A percentile compares a stretch with the other conserved stretches of the same genome.
These are phyloP conservation scores for Steinernema khuongi DNA, from an alignment of 1,140 invertebrate genomes.

Conservation along the genomic window DNA sequence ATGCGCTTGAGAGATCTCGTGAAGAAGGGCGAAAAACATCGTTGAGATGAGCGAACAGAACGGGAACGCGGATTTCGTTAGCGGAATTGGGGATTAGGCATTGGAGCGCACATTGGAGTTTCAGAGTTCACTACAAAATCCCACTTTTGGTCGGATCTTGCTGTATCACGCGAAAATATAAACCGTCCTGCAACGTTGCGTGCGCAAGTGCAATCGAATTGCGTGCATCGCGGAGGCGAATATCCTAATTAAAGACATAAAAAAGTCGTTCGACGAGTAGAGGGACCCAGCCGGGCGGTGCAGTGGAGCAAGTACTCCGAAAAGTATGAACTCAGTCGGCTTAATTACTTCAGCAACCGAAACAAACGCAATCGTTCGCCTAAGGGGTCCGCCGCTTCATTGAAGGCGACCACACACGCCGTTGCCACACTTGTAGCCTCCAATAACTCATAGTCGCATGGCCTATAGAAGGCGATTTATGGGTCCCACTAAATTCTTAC, in stretches of 20 bases:
- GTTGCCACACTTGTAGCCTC: too few species aligned
- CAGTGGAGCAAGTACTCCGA: not conserved
- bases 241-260: conserved; percentile 16
- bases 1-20: conserved; percentile 4
- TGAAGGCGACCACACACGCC: too few species aligned
- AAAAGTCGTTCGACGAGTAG: not conserved
- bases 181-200: not conserved
- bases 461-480: not conserved
- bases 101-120: too few species aligned
- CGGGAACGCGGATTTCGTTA: too few species aligned
- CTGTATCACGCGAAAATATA: not conserved
- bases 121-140: not conserved
- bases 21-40: conserved; percentile 1
- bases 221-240: conserved; percentile 10
- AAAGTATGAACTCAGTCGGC: not conserved
- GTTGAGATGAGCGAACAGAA: too few species aligned
- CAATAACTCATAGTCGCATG: not conserved
- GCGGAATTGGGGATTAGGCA: too few species aligned
- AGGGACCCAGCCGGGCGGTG: not conserved
- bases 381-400: not conserved
- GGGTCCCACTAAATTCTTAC: too few species aligned
- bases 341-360: conserved; percentile 3
- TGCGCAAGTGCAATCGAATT: not conserved
- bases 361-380: not conserved
- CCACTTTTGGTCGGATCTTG: not conserved